Base-by-base conservation (phyloP, 2,888 invertebrate genomes). In the Hemicrepidius hirtus region DNA sequence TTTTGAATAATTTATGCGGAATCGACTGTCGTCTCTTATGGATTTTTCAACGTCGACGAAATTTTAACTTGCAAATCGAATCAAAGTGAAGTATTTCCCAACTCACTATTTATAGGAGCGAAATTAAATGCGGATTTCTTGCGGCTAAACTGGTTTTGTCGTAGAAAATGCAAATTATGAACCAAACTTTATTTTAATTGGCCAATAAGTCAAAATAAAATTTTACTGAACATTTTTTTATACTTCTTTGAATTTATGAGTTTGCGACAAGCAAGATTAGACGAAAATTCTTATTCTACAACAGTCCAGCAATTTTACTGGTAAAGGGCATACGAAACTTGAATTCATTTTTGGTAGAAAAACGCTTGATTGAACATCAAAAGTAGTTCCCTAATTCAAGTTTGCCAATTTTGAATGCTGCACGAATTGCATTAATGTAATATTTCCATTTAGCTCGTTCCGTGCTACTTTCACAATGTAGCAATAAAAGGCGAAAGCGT, bases 121-220 rank as follows among this genome's bases (percentile, higher is more conserved):
- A 77, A 79, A 79, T 79, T 79, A 78, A 79, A 78, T 78, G 77
- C 70, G 62, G 66, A 74, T 76, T 74, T 75, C 74, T 57, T 55
- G 72, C 64, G 75, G 62, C 76, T 74, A 79, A 80, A 80, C 79
- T 78, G 78, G 78, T 78, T 77, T 78, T 80, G 78, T 79, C 77
- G 76, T 73, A 76, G 79, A 76, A 78, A 79, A 80, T 80, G 80
- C 79, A 79, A 80, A 80, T 79, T 77, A 74, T 68, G 68, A 74
- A 75, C 78, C 78, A 73, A 79, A 79, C 75, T 80, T 77, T 68
- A 73, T 76, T 78, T 77, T 78, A 80, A 80, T 80, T 80, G 77
- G 76, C 72, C 77, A 78, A 77, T 79, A 78, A 78, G 75, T 76
- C 73, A 76, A 74, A 74, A 79, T 78, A 77, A 79, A 79, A 77